Percentiles rank a stretch among this genome's conserved stretches.
Conservation (phyloP, 2,888 invertebrate species). For the Sclerodermus sp. region DNA sequence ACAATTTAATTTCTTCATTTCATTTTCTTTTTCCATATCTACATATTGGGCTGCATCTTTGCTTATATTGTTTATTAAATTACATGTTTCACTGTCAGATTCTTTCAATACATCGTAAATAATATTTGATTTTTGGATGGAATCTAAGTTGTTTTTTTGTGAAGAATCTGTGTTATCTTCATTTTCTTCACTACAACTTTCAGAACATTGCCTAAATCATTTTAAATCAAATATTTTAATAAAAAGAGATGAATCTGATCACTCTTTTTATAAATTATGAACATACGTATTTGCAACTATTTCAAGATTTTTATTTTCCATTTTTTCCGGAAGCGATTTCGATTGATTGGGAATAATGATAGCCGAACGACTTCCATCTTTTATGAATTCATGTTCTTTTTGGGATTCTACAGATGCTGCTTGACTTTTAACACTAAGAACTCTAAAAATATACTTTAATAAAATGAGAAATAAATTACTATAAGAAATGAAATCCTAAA, state of each 20-base stretch:
- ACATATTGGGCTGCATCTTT: no score
- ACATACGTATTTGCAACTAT: conserved; percentile 27
- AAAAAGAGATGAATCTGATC: neutral
- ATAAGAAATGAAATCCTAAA: neutral
- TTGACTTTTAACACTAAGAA: conserved; percentile 29
- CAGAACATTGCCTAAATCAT: neutral
- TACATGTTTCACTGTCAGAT: no score
- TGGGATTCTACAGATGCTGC: conserved; percentile 22
- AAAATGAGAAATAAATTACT: neutral
- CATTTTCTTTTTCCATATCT: no score
- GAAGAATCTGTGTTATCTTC: no score
- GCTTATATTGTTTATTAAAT: no score
- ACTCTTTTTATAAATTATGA: neutral
- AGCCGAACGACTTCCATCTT: conserved; percentile 19
- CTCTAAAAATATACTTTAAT: conserved; percentile 15
- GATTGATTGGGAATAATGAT: conserved; percentile 15
- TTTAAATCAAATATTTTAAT: neutral
- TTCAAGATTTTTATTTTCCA: conserved; percentile 18
- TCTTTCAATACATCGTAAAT: no score
- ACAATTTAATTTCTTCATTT: no score
- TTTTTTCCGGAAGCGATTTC: conserved; percentile 12
- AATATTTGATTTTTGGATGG: no score
- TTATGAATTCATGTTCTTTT: conserved; percentile 15
- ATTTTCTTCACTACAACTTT: no score
- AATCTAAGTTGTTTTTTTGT: no score